Base-by-base conservation (phyloP, 2,888 invertebrate species). In the Anoncus sp. region DNA sequence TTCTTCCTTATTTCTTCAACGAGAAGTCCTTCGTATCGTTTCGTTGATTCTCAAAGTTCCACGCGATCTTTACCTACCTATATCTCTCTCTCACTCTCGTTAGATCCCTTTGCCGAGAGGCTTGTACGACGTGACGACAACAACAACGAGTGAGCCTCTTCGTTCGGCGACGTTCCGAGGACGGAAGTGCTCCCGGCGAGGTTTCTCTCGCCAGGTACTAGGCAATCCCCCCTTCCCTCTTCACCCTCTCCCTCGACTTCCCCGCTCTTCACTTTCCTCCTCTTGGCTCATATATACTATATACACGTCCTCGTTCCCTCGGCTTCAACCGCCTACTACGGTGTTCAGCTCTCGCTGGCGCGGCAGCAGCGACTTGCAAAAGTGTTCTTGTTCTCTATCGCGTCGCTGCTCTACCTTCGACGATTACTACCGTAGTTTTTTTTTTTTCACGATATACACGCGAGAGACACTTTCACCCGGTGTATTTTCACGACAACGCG, bases 171-270 rank as follows among this genome's bases (percentile, higher is more conserved):
- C 67, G 72, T 12, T 57, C 31, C 38, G 78, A 66, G 62, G 70
- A 78, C 74, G 74, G 74, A 75, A 75, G 74, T 75, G 65, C 60
- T 78, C 74, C 70, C 74, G 71, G 66, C 74, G 66, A 60, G 60
- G 47, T 78, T 45, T 73, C 69, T n/a, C 66, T 77, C 63, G 63
- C 51, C 77, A 70, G 77, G 65, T 78, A 70, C 65, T 43, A 57
- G 16, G n/a, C n/a, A 45, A n/a, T 45, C 67, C 31, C 62, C 38
- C 51, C 14, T 60, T 16, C n/a, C 18, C 43, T 20, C n/a, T n/a
- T n/a, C n/a, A 31, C 31, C 10, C n/a, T 16, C 27, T 2, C 49
- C 24, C 27, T 18, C 38, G n/a, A n/a, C n/a, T n/a, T 31, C 12
- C 12, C 16, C 10, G 47, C 16, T n/a, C 38, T 43, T 45, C 51